Evolutionary conservation across 2,888 invertebrate species (phyloP).

Genomic region (Colostygia pectinataria): DNA sequence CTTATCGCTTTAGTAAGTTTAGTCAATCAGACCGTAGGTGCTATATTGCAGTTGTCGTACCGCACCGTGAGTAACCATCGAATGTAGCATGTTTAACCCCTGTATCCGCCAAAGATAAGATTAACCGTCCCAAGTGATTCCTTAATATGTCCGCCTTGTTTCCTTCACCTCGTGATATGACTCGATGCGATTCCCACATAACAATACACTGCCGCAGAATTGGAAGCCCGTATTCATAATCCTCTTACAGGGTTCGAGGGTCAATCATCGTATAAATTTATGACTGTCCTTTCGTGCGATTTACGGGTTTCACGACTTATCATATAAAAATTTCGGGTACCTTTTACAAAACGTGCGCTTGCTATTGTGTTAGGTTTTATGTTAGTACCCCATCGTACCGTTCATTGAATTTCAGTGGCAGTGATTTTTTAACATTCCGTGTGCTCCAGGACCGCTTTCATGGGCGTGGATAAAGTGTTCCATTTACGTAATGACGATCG

Average conservation of each 20-base stretch:
- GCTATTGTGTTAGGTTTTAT: constrained; percentile 42
- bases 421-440: constrained; percentile 34
- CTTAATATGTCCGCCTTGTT: constrained; percentile 49
- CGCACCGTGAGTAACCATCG: constrained; percentile 10
- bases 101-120: constrained; percentile 48
- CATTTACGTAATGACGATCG: constrained; percentile 31
- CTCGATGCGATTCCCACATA: constrained; percentile 38
- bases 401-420: constrained; percentile 34
- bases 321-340: constrained; percentile 44
- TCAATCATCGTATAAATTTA: constrained; percentile 54
- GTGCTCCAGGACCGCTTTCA: constrained; percentile 34
- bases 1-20: too few relatives aligned
- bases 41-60: neutral
- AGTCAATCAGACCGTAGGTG: too few relatives aligned
- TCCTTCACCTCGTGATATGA: constrained; percentile 50
- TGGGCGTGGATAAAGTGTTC: constrained; percentile 28
- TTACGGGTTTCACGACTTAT: constrained; percentile 44
- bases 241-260: constrained; percentile 49
- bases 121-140: constrained; percentile 48
- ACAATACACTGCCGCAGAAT: constrained; percentile 35
- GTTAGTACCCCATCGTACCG: constrained; percentile 39
- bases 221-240: constrained; percentile 53
- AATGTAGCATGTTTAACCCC: constrained; percentile 42
- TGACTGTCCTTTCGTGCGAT: constrained; percentile 41
- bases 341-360: constrained; percentile 41